Evolutionary conservation across 1,140 invertebrate genomes (phyloP).

Genomic region (Drosophila jambulina): DNA sequence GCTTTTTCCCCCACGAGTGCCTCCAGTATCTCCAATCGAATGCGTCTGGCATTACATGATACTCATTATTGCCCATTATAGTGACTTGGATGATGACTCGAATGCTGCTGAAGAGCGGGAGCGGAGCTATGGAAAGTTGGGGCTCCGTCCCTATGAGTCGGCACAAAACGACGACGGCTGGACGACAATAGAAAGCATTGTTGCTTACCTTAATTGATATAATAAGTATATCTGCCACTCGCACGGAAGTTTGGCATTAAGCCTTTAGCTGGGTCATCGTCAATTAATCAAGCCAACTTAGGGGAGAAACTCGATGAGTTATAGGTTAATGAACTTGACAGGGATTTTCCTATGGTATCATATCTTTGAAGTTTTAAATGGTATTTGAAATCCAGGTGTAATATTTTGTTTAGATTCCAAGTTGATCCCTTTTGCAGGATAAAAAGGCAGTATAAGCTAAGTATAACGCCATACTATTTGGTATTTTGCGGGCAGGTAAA

Average conservation of each 20-base stretch:
- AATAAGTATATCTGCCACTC: conserved; percentile 60
- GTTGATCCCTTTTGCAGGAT: background rate
- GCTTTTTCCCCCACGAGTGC: conserved; percentile 38
- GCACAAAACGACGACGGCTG: conserved; percentile 42
- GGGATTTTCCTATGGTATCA: conserved; percentile 2
- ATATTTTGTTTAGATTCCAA: background rate
- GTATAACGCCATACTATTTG: no score
- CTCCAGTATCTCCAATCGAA: conserved; percentile 41
- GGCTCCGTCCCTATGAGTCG: conserved; percentile 55
- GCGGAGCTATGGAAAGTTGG: conserved; percentile 53
- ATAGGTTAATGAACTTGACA: conserved; percentile 15
- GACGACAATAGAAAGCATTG: conserved; percentile 43
- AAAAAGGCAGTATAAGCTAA: no score
- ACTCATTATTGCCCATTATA: conserved; percentile 70
- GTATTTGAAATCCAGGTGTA: background rate
- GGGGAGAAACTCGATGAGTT: conserved; percentile 21
- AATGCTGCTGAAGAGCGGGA: conserved; percentile 9
- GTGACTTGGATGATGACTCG: conserved; percentile 26
- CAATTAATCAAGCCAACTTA: conserved; percentile 40
- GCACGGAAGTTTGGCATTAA: conserved; percentile 69
- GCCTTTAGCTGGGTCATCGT: conserved; percentile 67
- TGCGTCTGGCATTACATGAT: conserved; percentile 70
- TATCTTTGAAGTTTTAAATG: conserved; percentile 4
- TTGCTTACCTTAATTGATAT: conserved; percentile 74
- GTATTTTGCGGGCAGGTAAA: background rate